Evolutionary conservation across 1,140 invertebrate genomes (phyloP).

Genomic region (Himalopsyche phryganea): DNA sequence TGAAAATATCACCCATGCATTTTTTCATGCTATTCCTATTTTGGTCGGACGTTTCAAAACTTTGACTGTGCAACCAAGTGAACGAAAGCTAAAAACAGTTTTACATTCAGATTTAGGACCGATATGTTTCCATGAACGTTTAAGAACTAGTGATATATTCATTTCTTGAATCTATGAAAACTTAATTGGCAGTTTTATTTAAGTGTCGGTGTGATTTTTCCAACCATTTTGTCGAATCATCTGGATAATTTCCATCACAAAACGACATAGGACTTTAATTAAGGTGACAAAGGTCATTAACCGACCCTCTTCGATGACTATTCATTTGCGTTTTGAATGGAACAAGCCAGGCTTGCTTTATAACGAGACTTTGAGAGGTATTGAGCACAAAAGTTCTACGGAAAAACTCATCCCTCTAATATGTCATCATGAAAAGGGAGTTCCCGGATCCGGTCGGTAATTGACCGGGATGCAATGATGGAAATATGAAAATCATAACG

Average conservation of each 20-base stretch:
- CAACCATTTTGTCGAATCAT: slow-evolving; percentile 30
- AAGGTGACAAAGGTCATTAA: slow-evolving; percentile 35
- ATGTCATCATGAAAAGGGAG: neutral
- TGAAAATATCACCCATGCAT: no score
- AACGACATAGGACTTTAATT: slow-evolving; percentile 31
- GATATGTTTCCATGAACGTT: no score
- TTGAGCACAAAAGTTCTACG: neutral
- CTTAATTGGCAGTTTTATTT: no score
- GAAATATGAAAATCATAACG: slow-evolving; percentile 17
- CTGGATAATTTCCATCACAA: slow-evolving; percentile 21
- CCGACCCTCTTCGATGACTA: slow-evolving; percentile 33
- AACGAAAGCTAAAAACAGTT: no score
- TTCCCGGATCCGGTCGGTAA: slow-evolving; percentile 13
- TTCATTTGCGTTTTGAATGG: slow-evolving; percentile 32
- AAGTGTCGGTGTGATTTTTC: no score
- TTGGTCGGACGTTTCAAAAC: no score
- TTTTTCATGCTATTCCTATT: no score
- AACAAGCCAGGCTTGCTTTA: slow-evolving; percentile 20
- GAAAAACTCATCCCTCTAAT: slow-evolving; percentile 5
- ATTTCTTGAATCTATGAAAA: no score
- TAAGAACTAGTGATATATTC: no score
- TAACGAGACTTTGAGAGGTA: slow-evolving; percentile 6
- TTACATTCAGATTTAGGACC: no score
- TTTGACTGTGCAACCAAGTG: no score
- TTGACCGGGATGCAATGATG: slow-evolving; percentile 14